Percentiles rank a stretch among this genome's conserved stretches.
phyloP scores from a whole-genome alignment of 1,140 invertebrate genomes.

The Spodoptera frugiperda region DNA sequence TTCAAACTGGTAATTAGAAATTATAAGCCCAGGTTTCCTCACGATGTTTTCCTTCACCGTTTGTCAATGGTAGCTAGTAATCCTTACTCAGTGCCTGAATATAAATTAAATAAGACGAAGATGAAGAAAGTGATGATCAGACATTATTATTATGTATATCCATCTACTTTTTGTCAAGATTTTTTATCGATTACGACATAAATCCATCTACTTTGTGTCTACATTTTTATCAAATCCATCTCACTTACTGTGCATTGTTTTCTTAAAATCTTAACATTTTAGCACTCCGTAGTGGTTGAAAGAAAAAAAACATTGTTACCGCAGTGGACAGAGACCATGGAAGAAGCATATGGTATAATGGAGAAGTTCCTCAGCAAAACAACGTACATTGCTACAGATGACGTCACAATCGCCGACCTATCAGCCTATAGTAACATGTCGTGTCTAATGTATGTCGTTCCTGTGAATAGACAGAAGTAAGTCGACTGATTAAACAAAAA shows the following conservation, averaged over 20 bases:
- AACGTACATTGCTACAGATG: slow-evolving; percentile 82
- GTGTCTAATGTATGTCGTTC: slow-evolving; percentile 50
- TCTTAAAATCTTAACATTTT: slow-evolving; percentile 26
- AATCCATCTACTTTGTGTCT: too few species aligned
- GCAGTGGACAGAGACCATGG: slow-evolving; percentile 87
- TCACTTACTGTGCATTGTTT: not conserved
- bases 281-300: slow-evolving; percentile 54
- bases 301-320: slow-evolving; percentile 74
- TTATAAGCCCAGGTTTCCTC: too few species aligned
- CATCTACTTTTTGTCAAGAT: too few species aligned
- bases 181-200: too few species aligned
- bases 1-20: too few species aligned
- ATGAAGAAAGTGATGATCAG: too few species aligned
- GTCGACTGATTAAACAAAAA: slow-evolving; percentile 25
- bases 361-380: slow-evolving; percentile 88
- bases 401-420: slow-evolving; percentile 65
- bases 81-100: too few species aligned
- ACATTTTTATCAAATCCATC: too few species aligned
- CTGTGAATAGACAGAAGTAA: slow-evolving; percentile 62
- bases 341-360: slow-evolving; percentile 87
- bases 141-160: too few species aligned
- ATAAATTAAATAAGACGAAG: too few species aligned
- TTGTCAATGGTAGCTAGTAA: too few species aligned
- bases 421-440: slow-evolving; percentile 55
- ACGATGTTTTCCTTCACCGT: too few species aligned